phyloP scores from a whole-genome alignment of 2,113 vertebrate species.

The Bagarius yarrelli region DNA sequence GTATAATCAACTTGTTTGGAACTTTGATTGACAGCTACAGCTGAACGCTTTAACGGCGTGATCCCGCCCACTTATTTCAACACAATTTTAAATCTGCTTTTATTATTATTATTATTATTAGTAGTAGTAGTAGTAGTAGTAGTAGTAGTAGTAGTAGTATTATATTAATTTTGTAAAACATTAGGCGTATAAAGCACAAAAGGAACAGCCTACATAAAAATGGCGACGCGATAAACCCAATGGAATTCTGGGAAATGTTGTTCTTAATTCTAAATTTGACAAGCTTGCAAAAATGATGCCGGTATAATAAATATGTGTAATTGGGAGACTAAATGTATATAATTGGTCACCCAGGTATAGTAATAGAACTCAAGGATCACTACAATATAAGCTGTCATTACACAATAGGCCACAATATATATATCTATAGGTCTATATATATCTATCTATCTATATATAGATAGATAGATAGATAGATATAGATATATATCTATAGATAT shows the following conservation, averaged over 20 bases:
- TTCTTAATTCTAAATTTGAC: not conserved
- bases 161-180: not conserved
- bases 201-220: not conserved
- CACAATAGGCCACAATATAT: too few species aligned
- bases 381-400: too few species aligned
- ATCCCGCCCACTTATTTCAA: not conserved
- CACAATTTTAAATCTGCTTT: not conserved
- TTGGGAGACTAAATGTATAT: too few species aligned
- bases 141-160: not conserved
- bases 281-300: too few species aligned
- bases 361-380: too few species aligned
- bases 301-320: too few species aligned
- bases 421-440: too few species aligned
- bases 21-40: slow-evolving; percentile 9
- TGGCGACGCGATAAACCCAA: not conserved
- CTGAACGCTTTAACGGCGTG: not conserved
- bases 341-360: too few species aligned
- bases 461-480: too few species aligned
- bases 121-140: not conserved
- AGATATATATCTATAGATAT: too few species aligned
- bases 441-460: too few species aligned
- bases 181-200: not conserved
- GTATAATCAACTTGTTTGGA: not conserved
- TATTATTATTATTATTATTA: not conserved
- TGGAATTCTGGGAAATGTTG: slow-evolving; percentile 33